Evolutionary conservation across 2,888 invertebrate genomes (phyloP), one percentile per base, ranked within the genome.

Genomic region (Polyommatus icarus): DNA sequence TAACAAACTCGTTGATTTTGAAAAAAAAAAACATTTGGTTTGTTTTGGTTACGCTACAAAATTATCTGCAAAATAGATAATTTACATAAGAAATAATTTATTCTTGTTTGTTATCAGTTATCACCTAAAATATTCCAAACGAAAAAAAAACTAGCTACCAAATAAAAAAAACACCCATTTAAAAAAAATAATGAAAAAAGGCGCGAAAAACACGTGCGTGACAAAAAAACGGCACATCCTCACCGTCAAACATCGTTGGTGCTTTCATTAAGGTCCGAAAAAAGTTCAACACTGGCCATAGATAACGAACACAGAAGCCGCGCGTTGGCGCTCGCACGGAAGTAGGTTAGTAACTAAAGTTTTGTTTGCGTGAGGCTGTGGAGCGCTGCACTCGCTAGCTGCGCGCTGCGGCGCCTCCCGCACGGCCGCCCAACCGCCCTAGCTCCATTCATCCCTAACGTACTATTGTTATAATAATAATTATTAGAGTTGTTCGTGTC

Each of bases 281-380:
- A 77, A 81, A 89, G 92, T 91, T 88, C 89, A 89, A 91, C 92
- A 93, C 92, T 89, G 85, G 88, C 88, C 88, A 90, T 91, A 88
- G 83, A 86, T 86, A 83, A 83, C 82, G 77, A 61, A 79, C 80
- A 81, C 82, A 86, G 83, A 86, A 87, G 88, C 84, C 87, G 89
- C 88, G 88, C 87, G 89, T 90, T 91, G 92, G 92, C 92, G 90
- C 93, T 90, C 93, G 93, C 92, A 90, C 94, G 93, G 94, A 94
- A 93, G 94, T 94, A 93, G 94, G 94, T 94, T 94, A 93, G 87
- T 91, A 92, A 94, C 94, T 94, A 94, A 94, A 94, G 91, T 93
- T 93, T 94, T 92, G 93, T 94, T 94, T 91, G 93, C 92, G 93
- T 92, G 94, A 93, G 93, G 94, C 93, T 94, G 93, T 91, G 91